Percentiles rank a stretch among this genome's conserved stretches.
Evolutionary conservation across 1,140 invertebrate genomes (phyloP).

Genomic region (Trissolcus basalis): DNA sequence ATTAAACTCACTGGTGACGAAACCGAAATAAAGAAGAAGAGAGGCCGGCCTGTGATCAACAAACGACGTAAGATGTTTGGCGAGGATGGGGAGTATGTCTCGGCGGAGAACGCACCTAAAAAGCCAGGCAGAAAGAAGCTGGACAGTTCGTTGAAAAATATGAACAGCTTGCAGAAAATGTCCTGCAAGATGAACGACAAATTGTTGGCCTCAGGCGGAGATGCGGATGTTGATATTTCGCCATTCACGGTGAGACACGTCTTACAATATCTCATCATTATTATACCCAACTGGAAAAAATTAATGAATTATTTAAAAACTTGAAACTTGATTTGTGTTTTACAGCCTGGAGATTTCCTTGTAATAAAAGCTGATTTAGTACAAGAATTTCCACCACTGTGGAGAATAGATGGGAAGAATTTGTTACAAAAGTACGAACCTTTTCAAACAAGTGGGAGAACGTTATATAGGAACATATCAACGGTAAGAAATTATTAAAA

Average conservation of each 20-base stretch:
- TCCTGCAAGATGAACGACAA: slow-evolving; percentile 65
- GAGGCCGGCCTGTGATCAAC: slow-evolving; percentile 67
- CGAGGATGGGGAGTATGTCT: slow-evolving; percentile 65
- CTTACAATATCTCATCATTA: neutral
- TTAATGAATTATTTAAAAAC: neutral
- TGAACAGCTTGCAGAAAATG: slow-evolving; percentile 50
- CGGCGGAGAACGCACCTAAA: slow-evolving; percentile 57
- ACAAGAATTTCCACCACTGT: slow-evolving; percentile 87
- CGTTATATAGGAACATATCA: slow-evolving; percentile 89
- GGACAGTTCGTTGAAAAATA: slow-evolving; percentile 55
- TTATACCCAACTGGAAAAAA: no score
- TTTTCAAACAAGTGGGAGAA: slow-evolving; percentile 87
- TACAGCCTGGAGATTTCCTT: slow-evolving; percentile 89
- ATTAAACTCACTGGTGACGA: slow-evolving; percentile 74
- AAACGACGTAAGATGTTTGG: slow-evolving; percentile 64
- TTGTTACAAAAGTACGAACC: slow-evolving; percentile 91
- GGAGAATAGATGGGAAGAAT: slow-evolving; percentile 91
- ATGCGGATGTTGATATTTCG: slow-evolving; percentile 73
- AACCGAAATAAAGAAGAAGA: slow-evolving; percentile 70
- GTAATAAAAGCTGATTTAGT: slow-evolving; percentile 85
- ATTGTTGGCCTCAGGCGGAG: slow-evolving; percentile 65
- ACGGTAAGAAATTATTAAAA: slow-evolving; percentile 79
- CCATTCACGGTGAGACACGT: slow-evolving; percentile 59
- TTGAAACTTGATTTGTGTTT: slow-evolving; percentile 30
- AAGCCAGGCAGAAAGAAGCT: slow-evolving; percentile 65